These are phyloP conservation scores for Dreissena polymorpha DNA, from an alignment of 1,140 invertebrate species.

Conservation along the genomic window DNA sequence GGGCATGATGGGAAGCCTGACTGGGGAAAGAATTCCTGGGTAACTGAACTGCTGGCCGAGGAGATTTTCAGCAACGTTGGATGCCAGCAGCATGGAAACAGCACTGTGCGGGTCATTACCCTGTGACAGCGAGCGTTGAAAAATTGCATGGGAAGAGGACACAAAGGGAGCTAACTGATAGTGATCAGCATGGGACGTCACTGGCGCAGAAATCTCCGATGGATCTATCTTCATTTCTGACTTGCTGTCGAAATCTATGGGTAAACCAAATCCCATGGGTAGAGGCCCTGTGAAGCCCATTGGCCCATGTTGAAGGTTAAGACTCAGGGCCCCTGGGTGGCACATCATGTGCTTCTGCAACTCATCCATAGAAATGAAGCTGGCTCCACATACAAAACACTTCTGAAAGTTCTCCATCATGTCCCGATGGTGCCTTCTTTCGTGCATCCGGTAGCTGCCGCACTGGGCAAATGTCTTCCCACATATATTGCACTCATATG, in stretches of 20 bases:
- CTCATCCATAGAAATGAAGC: constrained; percentile 65
- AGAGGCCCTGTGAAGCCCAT: constrained; percentile 38
- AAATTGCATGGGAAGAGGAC: constrained; percentile 44
- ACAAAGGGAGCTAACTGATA: constrained; percentile 50
- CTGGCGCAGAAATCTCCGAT: constrained; percentile 40
- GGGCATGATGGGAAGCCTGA: constrained; percentile 32
- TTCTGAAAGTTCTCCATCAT: constrained; percentile 59
- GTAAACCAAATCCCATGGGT: constrained; percentile 40
- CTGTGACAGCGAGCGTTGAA: constrained; percentile 50
- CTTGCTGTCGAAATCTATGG: constrained; percentile 33
- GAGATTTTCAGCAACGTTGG: constrained; percentile 48
- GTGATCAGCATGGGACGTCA: constrained; percentile 39
- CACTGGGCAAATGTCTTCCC: constrained; percentile 71
- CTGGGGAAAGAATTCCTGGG: constrained; percentile 36
- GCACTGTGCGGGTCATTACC: constrained; percentile 51
- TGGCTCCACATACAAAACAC: constrained; percentile 68
- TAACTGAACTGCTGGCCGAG: constrained; percentile 31
- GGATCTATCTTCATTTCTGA: constrained; percentile 22
- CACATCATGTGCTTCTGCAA: constrained; percentile 68
- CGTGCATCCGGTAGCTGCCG: constrained; percentile 71
- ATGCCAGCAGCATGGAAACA: constrained; percentile 51
- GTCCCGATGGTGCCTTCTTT: constrained; percentile 66
- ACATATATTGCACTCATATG: constrained; percentile 69
- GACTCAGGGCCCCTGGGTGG: constrained; percentile 57
- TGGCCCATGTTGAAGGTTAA: constrained; percentile 27